Conservation (phyloP, 2,888 invertebrate species). For the Drosophila melanocephala region DNA sequence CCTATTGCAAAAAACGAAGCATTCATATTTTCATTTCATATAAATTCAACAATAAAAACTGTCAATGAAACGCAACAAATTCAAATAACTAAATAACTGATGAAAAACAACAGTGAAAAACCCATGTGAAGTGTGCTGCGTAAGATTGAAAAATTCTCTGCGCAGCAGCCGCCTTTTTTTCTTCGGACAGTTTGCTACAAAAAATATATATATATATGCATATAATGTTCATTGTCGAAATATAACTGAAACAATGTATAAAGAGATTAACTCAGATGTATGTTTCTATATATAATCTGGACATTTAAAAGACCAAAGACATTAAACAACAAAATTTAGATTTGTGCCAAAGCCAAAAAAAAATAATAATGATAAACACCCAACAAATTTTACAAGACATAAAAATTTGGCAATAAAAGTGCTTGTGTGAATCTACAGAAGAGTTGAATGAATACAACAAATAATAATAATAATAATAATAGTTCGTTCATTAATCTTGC, state of each 20-base stretch:
- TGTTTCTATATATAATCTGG: not conserved
- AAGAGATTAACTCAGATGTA: constrained; percentile 1
- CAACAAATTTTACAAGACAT: constrained; percentile 6
- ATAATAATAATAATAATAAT: constrained; percentile 11
- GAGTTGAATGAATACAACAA: not conserved
- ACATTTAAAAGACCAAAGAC: constrained; percentile 6
- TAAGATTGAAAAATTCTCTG: constrained; percentile 65
- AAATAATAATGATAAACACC: not conserved
- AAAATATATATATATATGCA: constrained; percentile 30
- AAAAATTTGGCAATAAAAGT: constrained; percentile 26
- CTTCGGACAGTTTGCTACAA: constrained; percentile 44
- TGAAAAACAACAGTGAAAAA: constrained; percentile 37
- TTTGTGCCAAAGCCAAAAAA: constrained; percentile 29
- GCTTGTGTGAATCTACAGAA: constrained; percentile 12
- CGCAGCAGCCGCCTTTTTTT: constrained; percentile 78
- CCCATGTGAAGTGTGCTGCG: constrained; percentile 41
- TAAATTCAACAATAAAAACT: constrained; percentile 45
- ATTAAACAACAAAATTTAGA: constrained; percentile 11
- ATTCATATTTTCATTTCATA: constrained; percentile 50
- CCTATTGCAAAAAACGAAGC: constrained; percentile 66
- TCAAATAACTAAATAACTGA: constrained; percentile 4
- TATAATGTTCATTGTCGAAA: not conserved
- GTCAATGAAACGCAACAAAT: constrained; percentile 41
- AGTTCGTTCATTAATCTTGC: constrained; percentile 32
- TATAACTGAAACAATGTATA: constrained; percentile 11